Percentiles rank a stretch among this genome's conserved stretches.
Evolutionary conservation across 2,797 vertebrate species (phyloP).

Genomic region (Apogon talboti): DNA sequence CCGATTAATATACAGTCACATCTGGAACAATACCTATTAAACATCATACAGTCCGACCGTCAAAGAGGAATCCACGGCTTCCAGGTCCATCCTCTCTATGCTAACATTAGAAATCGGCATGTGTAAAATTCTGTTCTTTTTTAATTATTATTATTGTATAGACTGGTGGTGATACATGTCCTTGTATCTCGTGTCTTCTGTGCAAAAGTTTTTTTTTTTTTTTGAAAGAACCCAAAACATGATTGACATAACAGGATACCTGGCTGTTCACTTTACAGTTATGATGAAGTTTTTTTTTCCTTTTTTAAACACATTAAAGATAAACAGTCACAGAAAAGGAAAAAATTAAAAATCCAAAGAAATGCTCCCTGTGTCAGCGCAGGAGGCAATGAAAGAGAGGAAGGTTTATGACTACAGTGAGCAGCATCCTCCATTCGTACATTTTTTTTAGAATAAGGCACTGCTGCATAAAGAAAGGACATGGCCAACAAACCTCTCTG

Average conservation of each 20-base stretch:
- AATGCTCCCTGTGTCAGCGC: constrained; percentile 52
- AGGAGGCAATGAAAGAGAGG: constrained; percentile 68
- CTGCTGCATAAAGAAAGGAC: constrained; percentile 85
- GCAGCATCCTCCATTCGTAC: constrained; percentile 87
- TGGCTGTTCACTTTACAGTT: constrained; percentile 81
- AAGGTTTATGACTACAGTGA: constrained; percentile 80
- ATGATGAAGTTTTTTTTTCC: constrained; percentile 56
- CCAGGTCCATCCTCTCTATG: constrained; percentile 65
- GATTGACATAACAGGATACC: constrained; percentile 80
- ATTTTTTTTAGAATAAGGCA: constrained; percentile 86
- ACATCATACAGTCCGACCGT: constrained; percentile 79
- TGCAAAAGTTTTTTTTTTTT: constrained; percentile 84
- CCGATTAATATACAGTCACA: constrained; percentile 87
- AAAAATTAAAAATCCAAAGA: constrained; percentile 65
- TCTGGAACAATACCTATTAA: constrained; percentile 90
- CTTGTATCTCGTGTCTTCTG: constrained; percentile 89
- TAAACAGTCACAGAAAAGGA: constrained; percentile 79
- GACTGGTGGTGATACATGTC: constrained; percentile 85
- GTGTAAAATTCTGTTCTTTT: constrained; percentile 75
- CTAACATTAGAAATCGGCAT: constrained; percentile 74
- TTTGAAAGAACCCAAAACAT: constrained; percentile 75
- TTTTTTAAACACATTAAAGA: constrained; percentile 68
- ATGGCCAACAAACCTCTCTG: constrained; percentile 75
- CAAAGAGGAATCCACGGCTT: constrained; percentile 66
- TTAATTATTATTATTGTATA: constrained; percentile 74